These are phyloP conservation scores for Sebastes minor DNA, from an alignment of 2,797 vertebrate genomes.

Conservation along the genomic window DNA sequence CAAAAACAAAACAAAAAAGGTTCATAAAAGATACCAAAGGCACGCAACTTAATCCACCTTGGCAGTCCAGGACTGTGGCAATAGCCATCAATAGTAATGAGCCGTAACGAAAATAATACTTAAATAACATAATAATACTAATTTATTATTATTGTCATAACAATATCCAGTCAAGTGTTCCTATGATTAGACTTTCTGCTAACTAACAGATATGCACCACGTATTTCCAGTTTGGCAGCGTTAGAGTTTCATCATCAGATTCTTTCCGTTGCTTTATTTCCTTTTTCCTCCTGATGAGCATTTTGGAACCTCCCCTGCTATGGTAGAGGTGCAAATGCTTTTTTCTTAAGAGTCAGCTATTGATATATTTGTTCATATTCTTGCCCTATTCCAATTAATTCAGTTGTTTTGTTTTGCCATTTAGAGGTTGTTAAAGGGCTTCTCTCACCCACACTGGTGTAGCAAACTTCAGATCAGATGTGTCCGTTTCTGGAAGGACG, in stretches of 20 bases:
- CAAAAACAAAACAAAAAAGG: slow-evolving; percentile 61
- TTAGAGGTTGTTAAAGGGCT: neutral
- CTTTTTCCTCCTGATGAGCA: slow-evolving; percentile 17
- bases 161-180: slow-evolving; percentile 99
- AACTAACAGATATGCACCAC: slow-evolving; percentile 91
- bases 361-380: slow-evolving; percentile 12
- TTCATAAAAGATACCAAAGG: slow-evolving; percentile 84
- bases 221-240: slow-evolving; percentile 97
- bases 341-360: slow-evolving; percentile 8
- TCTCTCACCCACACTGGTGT: slow-evolving; percentile 7
- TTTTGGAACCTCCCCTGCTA: slow-evolving; percentile 42
- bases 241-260: slow-evolving; percentile 73
- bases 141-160: slow-evolving; percentile 87
- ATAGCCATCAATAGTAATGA: slow-evolving; percentile 87
- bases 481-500: slow-evolving; percentile 64
- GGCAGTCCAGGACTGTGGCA: slow-evolving; percentile 88
- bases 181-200: slow-evolving; percentile 89
- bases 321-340: slow-evolving; percentile 30
- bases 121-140: slow-evolving; percentile 92
- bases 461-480: slow-evolving; percentile 40
- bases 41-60: slow-evolving; percentile 91
- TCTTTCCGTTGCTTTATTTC: slow-evolving; percentile 62
- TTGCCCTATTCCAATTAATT: neutral
- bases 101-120: slow-evolving; percentile 92
- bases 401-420: neutral